Evolutionary conservation across 2,113 vertebrate genomes (phyloP).

Genomic region (Motacilla alba): DNA sequence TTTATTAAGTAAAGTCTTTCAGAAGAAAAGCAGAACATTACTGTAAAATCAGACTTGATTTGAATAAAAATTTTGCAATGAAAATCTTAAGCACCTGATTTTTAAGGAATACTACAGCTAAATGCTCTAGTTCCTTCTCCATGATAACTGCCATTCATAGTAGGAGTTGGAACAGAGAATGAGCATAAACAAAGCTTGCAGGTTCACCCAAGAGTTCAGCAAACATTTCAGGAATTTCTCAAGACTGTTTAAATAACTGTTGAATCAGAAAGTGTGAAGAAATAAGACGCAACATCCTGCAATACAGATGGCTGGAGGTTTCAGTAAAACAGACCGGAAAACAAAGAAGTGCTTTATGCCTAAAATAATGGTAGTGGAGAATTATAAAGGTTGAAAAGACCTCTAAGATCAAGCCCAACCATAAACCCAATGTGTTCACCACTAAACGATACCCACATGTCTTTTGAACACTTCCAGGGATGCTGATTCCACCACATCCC

Average conservation of each 20-base stretch:
- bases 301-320: neutral
- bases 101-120: neutral
- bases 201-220: neutral
- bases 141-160: neutral
- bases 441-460: accelerated
- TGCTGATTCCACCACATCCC: neutral
- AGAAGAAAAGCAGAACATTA: neutral
- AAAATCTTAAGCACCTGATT: neutral
- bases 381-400: neutral
- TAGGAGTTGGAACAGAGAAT: neutral
- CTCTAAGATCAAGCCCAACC: neutral
- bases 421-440: neutral
- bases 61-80: neutral
- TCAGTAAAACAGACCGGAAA: neutral
- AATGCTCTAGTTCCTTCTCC: neutral
- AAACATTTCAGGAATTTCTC: neutral
- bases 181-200: neutral
- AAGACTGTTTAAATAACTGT: neutral
- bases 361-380: neutral
- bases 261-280: neutral
- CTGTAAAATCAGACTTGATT: neutral
- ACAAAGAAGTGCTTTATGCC: neutral
- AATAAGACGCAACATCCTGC: neutral
- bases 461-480: neutral
- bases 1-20: neutral